These are phyloP conservation scores for Pelvicachromis taeniatus DNA, from an alignment of 2,113 vertebrate genomes.

Conservation along the genomic window DNA sequence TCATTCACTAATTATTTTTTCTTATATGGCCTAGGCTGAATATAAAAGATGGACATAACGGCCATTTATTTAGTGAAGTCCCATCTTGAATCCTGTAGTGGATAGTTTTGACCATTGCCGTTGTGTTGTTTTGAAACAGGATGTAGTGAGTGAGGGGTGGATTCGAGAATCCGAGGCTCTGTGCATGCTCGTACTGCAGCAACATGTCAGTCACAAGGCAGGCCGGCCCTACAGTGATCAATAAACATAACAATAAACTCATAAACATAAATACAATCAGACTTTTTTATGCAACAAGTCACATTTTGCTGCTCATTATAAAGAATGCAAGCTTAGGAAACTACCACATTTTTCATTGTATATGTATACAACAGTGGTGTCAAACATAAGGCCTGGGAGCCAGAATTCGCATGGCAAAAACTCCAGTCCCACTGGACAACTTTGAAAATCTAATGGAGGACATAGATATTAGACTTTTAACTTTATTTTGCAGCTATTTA, in stretches of 20 bases:
- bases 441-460: neutral
- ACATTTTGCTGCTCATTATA: neutral
- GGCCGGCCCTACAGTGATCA: neutral
- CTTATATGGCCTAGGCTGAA: neutral
- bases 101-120: neutral
- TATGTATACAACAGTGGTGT: neutral
- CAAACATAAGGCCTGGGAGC: neutral
- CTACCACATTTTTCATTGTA: neutral
- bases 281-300: neutral
- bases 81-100: neutral
- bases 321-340: neutral
- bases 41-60: no score
- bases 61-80: neutral
- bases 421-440: neutral
- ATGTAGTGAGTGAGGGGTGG: neutral
- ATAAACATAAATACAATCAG: neutral
- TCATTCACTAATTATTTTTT: neutral
- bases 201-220: neutral
- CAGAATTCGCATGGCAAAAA: neutral
- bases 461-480: neutral
- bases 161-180: neutral
- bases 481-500: neutral
- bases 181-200: neutral
- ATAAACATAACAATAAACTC: neutral
- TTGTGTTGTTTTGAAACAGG: neutral